Conservation (phyloP, 2,888 invertebrate genomes). For the Dendrolimus houi region DNA sequence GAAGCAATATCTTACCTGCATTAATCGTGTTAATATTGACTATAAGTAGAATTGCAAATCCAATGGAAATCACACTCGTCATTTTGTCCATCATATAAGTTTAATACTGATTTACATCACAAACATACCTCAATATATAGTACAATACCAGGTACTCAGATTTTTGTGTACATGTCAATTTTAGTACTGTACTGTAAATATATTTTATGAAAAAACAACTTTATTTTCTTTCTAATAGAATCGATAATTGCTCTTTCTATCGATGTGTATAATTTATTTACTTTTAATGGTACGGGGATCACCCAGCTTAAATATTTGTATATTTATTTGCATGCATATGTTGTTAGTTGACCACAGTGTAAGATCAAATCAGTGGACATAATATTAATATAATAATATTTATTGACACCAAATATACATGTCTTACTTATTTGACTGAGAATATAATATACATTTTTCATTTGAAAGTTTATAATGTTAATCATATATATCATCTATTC, state of each 20-base stretch:
- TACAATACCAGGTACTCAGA: neutral
- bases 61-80: slow-evolving; percentile 14
- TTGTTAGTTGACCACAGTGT: neutral
- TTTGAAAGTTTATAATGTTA: too few species aligned
- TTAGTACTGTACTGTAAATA: slow-evolving; percentile 6
- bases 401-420: too few species aligned
- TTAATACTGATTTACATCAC: slow-evolving; percentile 9
- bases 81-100: slow-evolving; percentile 14
- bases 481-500: too few species aligned
- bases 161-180: slow-evolving; percentile 8
- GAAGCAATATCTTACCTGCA: slow-evolving; percentile 19
- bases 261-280: neutral
- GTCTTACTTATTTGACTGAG: too few species aligned
- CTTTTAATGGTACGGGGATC: neutral
- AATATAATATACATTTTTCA: too few species aligned
- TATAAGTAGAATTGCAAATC: slow-evolving; percentile 17
- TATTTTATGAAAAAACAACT: neutral
- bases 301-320: neutral
- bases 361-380: neutral
- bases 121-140: slow-evolving; percentile 15
- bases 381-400: too few species aligned
- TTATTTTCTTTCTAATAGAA: neutral
- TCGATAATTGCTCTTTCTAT: neutral
- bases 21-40: slow-evolving; percentile 13
- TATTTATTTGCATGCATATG: neutral